phyloP scores from a whole-genome alignment of 2,113 vertebrate species.

The Misgurnus anguillicaudatus region DNA sequence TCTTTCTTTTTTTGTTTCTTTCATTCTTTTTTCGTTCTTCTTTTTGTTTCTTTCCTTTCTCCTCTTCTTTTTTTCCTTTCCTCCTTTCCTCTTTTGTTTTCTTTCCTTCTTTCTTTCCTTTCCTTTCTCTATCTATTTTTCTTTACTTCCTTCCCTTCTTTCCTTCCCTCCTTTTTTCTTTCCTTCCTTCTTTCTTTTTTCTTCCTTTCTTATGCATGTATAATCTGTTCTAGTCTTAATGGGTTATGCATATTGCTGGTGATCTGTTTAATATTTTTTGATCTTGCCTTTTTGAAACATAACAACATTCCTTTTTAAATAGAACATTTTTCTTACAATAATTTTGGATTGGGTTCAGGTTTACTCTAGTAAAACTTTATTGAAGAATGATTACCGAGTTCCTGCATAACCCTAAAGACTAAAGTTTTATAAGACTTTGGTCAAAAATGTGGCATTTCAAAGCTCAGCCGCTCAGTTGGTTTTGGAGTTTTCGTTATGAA shows the following conservation, averaged over 20 bases:
- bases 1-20: too few species aligned
- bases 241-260: constrained; percentile 36
- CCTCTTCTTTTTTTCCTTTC: too few species aligned
- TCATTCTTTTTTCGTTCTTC: too few species aligned
- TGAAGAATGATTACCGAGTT: neutral
- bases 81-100: too few species aligned
- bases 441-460: constrained; percentile 28
- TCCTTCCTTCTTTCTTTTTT: neutral
- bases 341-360: too few species aligned
- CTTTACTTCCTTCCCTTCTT: neutral
- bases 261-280: neutral
- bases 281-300: neutral
- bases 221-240: constrained; percentile 10
- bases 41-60: too few species aligned
- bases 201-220: neutral
- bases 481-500: neutral
- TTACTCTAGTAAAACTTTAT: neutral
- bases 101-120: too few species aligned
- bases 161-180: neutral
- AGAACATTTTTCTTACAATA: too few species aligned
- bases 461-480: too few species aligned
- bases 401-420: constrained; percentile 25
- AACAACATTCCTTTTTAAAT: too few species aligned
- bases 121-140: too few species aligned
- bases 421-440: neutral